A percentile compares a stretch with the other conserved stretches of the same genome.
These are phyloP conservation scores for Morelia viridis DNA, from an alignment of 2,797 vertebrate genomes.

Conservation along the genomic window DNA sequence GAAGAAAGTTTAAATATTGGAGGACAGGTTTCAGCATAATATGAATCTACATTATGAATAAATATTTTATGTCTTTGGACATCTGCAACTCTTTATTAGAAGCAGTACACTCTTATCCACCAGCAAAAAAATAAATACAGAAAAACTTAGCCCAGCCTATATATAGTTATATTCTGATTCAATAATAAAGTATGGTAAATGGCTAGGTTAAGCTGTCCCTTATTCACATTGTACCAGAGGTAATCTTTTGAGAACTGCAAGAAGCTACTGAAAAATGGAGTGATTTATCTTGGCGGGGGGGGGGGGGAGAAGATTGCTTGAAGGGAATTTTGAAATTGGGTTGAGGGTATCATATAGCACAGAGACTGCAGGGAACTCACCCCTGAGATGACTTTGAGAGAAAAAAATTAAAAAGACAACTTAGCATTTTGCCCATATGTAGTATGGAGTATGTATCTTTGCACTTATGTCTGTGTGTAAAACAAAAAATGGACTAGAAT, in stretches of 20 bases:
- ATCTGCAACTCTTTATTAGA: background rate
- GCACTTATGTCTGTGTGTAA: background rate
- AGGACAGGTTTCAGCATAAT: background rate
- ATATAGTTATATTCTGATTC: background rate
- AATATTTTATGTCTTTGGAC: background rate
- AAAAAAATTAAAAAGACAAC: background rate
- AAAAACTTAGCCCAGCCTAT: background rate
- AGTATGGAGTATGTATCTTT: background rate
- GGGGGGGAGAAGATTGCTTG: background rate
- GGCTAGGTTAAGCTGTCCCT: background rate
- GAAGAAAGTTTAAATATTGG: background rate
- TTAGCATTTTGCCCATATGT: background rate
- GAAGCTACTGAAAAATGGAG: background rate
- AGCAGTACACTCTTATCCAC: background rate
- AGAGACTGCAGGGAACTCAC: background rate
- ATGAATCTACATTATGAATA: background rate
- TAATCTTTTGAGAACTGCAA: background rate
- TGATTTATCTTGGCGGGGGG: background rate
- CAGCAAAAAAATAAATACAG: background rate
- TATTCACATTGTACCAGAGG: background rate
- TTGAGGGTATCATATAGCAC: background rate
- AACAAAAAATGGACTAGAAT: background rate
- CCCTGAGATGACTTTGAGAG: background rate
- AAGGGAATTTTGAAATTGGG: background rate
- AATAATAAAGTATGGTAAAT: background rate